Base-by-base conservation (phyloP, 2,888 invertebrate genomes). In the Panzeria rudis region DNA sequence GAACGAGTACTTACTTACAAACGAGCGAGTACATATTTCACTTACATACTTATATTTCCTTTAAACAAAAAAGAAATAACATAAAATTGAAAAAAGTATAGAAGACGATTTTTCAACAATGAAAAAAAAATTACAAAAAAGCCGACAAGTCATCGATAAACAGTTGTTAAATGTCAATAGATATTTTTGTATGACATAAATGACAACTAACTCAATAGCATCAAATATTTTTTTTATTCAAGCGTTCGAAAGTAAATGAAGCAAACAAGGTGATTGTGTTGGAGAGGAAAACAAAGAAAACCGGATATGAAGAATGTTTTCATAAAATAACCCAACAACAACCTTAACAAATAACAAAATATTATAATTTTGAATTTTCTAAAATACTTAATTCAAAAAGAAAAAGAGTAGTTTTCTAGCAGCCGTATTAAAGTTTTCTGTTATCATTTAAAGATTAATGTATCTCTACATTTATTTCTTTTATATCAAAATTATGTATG, bases 111-210 rank as follows among this genome's bases (percentile, higher is more conserved):
- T 44, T 52, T 1, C n/a, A 29, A 2, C 17, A 56, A 68, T 3
- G 17, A 25, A 44, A 47, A 23, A n/a, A 0, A 35, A 38, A 54
- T 0, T 13, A 47, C 13, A 13, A 15, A 35, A 50, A 69, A 9
- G 54, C 68, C 81, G 69, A 61, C 71, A 72, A 62, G 47, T 71
- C 32, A 72, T 29, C 56, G 38, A 35, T 80, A 82, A 77, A 59
- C 82, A 83, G 62, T 76, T 83, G 82, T 83, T 83, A 59, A 72
- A 71, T 71, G 82, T 77, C 82, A 83, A 71, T 15, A 56, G 38
- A n/a, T 62, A 76, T 71, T 82, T 56, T n/a, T 29, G 3, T 61
- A 64, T 79, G 52, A 71, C 13, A 50, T 38, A 59, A 32, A 59
- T 61, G 52, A 81, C 81, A 83, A 38, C 47, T 73, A 71, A 47